phyloP scores from a whole-genome alignment of 2,797 vertebrate species.

The Phoebastria nigripes region DNA sequence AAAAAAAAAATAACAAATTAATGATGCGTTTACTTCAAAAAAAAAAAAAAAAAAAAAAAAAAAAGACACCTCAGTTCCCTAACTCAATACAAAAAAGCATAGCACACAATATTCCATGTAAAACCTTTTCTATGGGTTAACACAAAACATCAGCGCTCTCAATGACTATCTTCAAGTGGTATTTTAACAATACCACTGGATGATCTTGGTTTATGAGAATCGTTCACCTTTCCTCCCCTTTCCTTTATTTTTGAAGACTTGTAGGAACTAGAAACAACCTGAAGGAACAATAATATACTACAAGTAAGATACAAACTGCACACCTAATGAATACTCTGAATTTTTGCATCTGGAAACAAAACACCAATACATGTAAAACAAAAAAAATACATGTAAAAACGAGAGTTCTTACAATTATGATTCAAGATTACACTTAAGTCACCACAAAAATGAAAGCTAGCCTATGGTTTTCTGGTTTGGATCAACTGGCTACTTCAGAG shows the following conservation, averaged over 20 bases:
- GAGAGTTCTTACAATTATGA: background rate
- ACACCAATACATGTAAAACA: background rate
- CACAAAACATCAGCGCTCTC: background rate
- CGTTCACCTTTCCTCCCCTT: background rate
- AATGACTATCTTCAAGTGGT: background rate
- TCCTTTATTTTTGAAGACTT: background rate
- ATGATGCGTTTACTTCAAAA: background rate
- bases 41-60: background rate
- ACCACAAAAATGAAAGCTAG: slow-evolving; percentile 5
- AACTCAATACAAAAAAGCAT: background rate
- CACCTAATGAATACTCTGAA: background rate
- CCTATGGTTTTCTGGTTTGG: slow-evolving; percentile 7
- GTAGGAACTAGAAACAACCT: background rate
- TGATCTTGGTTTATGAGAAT: background rate
- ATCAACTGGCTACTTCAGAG: background rate
- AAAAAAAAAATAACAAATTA: background rate
- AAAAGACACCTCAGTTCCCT: background rate
- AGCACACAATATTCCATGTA: background rate
- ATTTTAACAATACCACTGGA: background rate
- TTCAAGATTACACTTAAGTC: background rate
- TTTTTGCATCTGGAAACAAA: background rate
- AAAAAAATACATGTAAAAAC: background rate
- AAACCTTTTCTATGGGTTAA: background rate
- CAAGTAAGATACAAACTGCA: background rate
- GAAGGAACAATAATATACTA: background rate